Evolutionary conservation across 2,888 invertebrate genomes (phyloP).

Genomic region (Embidobia sp.): DNA sequence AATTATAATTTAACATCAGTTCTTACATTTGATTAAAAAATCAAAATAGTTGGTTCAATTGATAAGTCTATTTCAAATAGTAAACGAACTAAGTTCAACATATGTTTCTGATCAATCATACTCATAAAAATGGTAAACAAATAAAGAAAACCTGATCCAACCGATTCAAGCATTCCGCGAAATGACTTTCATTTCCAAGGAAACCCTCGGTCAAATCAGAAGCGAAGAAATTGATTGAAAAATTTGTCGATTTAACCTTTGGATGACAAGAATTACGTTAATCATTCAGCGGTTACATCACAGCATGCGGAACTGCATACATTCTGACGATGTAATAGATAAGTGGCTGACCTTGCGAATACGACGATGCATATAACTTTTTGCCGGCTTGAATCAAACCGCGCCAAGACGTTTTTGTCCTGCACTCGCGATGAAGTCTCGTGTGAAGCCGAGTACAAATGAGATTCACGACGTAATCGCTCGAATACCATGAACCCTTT

Average conservation of each 20-base stretch:
- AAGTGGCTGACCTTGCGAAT: constrained; percentile 71
- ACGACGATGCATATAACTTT: constrained; percentile 63
- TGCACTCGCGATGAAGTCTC: constrained; percentile 35
- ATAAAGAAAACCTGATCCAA: no score
- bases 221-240: constrained; percentile 26
- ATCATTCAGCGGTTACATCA: constrained; percentile 72
- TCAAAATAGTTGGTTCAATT: no score
- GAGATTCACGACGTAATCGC: constrained; percentile 33
- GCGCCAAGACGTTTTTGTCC: constrained; percentile 46
- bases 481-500: not conserved
- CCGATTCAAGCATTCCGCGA: no score
- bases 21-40: no score
- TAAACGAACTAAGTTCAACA: no score
- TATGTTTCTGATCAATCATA: no score
- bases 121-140: no score
- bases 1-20: no score
- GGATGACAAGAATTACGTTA: constrained; percentile 72
- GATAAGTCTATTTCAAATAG: no score
- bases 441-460: constrained; percentile 39
- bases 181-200: no score
- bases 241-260: constrained; percentile 56
- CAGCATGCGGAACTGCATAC: constrained; percentile 74
- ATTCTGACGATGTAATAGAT: constrained; percentile 68
- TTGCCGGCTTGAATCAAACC: constrained; percentile 55
- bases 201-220: no score